Evolutionary conservation across 2,113 vertebrate genomes (phyloP), one percentile per base, ranked within the genome.

Genomic region (Turdus rufiventris): DNA sequence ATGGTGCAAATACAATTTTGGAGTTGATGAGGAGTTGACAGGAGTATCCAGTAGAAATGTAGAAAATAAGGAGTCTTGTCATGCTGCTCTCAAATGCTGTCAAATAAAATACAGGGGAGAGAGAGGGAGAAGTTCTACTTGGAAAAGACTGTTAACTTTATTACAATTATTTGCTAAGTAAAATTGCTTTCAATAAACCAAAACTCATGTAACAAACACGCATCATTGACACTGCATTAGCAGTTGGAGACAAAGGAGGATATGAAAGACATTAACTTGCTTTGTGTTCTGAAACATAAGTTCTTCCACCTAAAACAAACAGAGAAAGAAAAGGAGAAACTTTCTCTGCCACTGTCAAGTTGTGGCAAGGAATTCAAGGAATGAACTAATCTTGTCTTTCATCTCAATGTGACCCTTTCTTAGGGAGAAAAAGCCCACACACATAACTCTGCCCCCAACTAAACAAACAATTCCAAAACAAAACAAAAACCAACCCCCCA

Each of bases 401-500:
- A 8, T 42, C 61, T 81, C 61, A 58, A 18, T 31, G 12, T 38
- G 31, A 28, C 26, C 29, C 18, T 74, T 81, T 81, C 36, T 71
- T 20, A 71, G 9, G 9, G 8, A 42, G 25, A 38, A 68, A 77
- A 12, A 33, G 18, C 1, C 4, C 2, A 17, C 7, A 18, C 9
- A 33, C 5, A 18, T 11, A 63, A 36, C 10, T 14, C 17, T 1
- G 1, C 3, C 7, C 17, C 8, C 33, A 54, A 4, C 4, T 21
- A 77, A 66, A 38, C 9, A 77, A 66, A n/a, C 9, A 25, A 12
- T 6, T 0, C 13, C 58, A 31, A 58, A 65, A 33, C 18, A 43
- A 66, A 58, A 17, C 4, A 38, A 71, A 47, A 54, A 5, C 2
- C 21, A 72, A 10, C 5, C 11, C 10, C 20, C 19, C 16, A 38